Conservation (phyloP, 2,888 invertebrate genomes). For the Andrena trimmerana region DNA sequence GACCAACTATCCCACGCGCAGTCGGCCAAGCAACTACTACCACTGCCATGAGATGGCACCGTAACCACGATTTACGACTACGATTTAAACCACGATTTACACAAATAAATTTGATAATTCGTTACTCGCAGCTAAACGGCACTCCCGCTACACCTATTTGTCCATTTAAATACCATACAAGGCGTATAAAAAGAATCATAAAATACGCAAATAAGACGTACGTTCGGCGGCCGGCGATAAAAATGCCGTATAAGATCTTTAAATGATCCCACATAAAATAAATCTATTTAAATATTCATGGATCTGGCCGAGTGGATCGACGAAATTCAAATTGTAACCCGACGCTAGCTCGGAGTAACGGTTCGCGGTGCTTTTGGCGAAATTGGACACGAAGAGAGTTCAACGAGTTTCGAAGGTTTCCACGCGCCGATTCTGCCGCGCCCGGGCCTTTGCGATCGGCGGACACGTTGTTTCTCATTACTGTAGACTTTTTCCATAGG, state of each 20-base stretch:
- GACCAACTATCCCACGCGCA: background rate
- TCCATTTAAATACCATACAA: background rate
- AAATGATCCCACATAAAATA: conserved; percentile 2
- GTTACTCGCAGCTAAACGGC: background rate
- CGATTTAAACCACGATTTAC: no score
- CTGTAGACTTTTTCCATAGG: conserved; percentile 46
- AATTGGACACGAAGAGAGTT: conserved; percentile 43
- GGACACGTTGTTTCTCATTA: conserved; percentile 65
- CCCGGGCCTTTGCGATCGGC: conserved; percentile 53
- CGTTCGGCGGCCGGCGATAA: background rate
- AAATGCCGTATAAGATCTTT: background rate
- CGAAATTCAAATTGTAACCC: conserved; percentile 34
- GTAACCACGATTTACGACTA: background rate
- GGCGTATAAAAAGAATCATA: background rate
- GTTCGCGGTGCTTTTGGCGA: conserved; percentile 48
- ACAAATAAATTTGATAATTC: background rate
- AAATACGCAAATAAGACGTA: conserved; percentile 16
- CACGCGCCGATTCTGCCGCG: conserved; percentile 38
- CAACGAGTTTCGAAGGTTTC: conserved; percentile 46
- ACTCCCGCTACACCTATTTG: conserved; percentile 1
- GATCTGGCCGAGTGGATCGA: background rate
- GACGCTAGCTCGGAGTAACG: conserved; percentile 42
- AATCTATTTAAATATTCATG: conserved; percentile 38
- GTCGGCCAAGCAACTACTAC: background rate
- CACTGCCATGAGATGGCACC: conserved; percentile 15